These are phyloP conservation scores for Erinaceus europaeus DNA, from an alignment of 2,113 vertebrate species.

Conservation along the genomic window DNA sequence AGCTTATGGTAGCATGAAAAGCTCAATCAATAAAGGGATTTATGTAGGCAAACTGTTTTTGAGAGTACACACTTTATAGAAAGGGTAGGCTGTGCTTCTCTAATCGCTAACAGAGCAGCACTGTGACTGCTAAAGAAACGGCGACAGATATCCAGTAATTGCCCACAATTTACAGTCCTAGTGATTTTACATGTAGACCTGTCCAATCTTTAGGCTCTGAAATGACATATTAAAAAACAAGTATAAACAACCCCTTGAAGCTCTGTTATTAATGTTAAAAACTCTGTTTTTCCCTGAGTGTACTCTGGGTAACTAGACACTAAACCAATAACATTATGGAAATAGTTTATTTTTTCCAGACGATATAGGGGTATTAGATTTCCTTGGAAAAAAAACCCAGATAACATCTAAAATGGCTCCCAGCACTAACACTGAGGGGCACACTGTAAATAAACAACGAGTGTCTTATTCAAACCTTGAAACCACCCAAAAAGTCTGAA, in stretches of 20 bases:
- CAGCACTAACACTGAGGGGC: not conserved
- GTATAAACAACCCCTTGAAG: constrained; percentile 45
- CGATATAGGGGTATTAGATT: constrained; percentile 10
- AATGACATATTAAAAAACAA: not conserved
- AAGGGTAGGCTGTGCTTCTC: not conserved
- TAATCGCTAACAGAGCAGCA: not conserved
- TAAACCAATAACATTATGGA: constrained; percentile 1
- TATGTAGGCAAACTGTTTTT: not conserved
- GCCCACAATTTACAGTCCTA: constrained; percentile 33
- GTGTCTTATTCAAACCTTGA: not conserved
- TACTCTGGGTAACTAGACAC: constrained; percentile 43
- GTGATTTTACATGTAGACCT: constrained; percentile 50
- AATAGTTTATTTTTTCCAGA: constrained; percentile 34
- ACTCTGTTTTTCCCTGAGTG: not conserved
- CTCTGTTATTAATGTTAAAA: constrained; percentile 47
- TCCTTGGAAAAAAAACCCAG: constrained; percentile 9
- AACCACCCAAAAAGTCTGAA: constrained; percentile 4
- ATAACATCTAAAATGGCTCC: not conserved
- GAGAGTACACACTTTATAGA: not conserved
- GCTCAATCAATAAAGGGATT: constrained; percentile 26
- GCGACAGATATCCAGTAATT: constrained; percentile 28
- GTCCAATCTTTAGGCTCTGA: not conserved
- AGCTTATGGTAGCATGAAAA: constrained; percentile 43
- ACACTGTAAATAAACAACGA: not conserved
- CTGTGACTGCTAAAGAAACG: not conserved